Percentiles rank a stretch among this genome's conserved stretches.
These are phyloP conservation scores for Augochlora pura DNA, from an alignment of 1,140 invertebrate genomes.

Conservation along the genomic window DNA sequence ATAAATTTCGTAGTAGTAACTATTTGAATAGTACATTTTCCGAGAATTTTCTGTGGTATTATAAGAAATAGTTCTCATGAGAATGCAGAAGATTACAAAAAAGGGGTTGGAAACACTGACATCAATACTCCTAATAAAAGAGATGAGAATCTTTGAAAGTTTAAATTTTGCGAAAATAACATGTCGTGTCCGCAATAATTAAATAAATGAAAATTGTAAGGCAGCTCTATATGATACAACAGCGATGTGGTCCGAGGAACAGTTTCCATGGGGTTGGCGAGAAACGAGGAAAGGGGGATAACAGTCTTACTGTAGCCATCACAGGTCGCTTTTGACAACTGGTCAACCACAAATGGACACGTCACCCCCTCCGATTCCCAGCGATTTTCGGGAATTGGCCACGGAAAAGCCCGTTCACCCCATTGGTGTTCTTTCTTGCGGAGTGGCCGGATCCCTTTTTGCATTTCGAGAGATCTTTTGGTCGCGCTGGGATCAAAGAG, in stretches of 20 bases:
- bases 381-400: conserved; percentile 70
- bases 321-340: conserved; percentile 61
- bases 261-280: conserved; percentile 33
- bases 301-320: conserved; percentile 22
- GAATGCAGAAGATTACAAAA: too few relatives aligned
- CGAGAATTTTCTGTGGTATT: too few relatives aligned
- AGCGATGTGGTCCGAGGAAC: not conserved
- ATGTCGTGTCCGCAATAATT: too few relatives aligned
- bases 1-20: too few relatives aligned
- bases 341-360: conserved; percentile 80
- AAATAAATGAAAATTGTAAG: not conserved
- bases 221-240: not conserved
- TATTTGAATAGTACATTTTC: too few relatives aligned
- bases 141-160: too few relatives aligned
- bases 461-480: conserved; percentile 69
- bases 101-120: too few relatives aligned
- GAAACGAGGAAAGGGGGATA: conserved; percentile 43
- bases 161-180: too few relatives aligned
- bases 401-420: conserved; percentile 38
- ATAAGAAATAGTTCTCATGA: too few relatives aligned
- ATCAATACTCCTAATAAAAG: too few relatives aligned
- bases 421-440: conserved; percentile 64
- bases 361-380: conserved; percentile 77
- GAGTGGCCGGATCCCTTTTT: conserved; percentile 70
- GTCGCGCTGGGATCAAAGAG: conserved; percentile 68